Conservation (phyloP, 2,797 vertebrate genomes). For the Saxicola maurus region DNA sequence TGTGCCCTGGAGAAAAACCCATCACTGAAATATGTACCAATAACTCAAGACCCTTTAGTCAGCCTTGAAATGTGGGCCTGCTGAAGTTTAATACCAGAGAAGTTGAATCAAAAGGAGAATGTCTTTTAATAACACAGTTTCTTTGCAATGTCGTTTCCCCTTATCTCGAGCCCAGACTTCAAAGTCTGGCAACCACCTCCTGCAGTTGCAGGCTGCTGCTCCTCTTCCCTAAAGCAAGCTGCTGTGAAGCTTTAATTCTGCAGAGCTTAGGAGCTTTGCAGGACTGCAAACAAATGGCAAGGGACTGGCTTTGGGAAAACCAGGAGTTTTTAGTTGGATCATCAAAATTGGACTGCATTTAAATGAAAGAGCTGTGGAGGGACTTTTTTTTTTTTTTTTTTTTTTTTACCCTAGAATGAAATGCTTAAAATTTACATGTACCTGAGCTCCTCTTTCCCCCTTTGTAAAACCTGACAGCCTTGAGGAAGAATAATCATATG, state of each 20-base stretch:
- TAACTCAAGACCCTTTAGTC: conserved; percentile 39
- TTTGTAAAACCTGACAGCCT: background rate
- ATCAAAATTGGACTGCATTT: background rate
- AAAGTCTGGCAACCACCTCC: conserved; percentile 32
- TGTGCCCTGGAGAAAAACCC: conserved; percentile 23
- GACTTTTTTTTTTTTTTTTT: too few species aligned
- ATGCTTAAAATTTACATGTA: background rate
- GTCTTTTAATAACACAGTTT: conserved; percentile 32
- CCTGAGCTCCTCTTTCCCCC: background rate
- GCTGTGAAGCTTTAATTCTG: conserved; percentile 31
- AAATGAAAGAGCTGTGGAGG: background rate
- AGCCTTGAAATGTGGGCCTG: conserved; percentile 16
- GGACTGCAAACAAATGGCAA: conserved; percentile 13
- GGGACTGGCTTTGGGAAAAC: background rate
- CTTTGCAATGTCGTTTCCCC: conserved; percentile 1
- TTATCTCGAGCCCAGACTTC: conserved; percentile 42
- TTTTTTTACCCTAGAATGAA: background rate
- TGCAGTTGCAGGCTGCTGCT: conserved; percentile 14
- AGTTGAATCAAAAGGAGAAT: conserved; percentile 25
- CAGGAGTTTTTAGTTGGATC: background rate
- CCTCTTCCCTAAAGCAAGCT: conserved; percentile 1
- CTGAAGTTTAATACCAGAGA: conserved; percentile 15
- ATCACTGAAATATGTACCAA: conserved; percentile 24
- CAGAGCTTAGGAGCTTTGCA: conserved; percentile 34
- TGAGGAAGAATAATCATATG: background rate